Evolutionary conservation across 1,140 invertebrate genomes (phyloP).

Genomic region (Branchinecta lynchi): DNA sequence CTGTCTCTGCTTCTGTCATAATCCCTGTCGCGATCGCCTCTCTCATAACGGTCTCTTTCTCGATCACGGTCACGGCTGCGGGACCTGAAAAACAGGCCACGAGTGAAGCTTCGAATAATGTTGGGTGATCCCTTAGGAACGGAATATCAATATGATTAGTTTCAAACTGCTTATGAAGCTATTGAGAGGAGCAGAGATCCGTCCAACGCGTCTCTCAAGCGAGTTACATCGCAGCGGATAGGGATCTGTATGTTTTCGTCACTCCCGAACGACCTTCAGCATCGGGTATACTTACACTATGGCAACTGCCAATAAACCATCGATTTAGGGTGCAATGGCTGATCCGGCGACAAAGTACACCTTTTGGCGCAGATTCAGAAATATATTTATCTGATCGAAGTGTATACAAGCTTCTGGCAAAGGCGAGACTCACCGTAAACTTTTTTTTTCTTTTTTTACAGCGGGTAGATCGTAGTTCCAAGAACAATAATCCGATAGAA

Average conservation of each 20-base stretch:
- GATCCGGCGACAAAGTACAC: too few species aligned
- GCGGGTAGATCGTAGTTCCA: too few species aligned
- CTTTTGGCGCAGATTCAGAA: too few species aligned
- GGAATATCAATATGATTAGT: too few species aligned
- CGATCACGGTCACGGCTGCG: conserved; percentile 27
- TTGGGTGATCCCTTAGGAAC: background rate
- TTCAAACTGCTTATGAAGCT: background rate
- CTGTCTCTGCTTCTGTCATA: conserved; percentile 23
- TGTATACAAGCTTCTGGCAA: too few species aligned
- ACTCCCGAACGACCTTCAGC: background rate
- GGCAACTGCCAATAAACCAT: too few species aligned
- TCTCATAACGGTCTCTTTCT: conserved; percentile 24
- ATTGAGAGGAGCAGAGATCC: background rate
- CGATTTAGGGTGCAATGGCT: too few species aligned
- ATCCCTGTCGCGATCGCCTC: conserved; percentile 20
- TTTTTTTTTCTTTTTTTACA: too few species aligned
- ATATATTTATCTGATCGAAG: too few species aligned
- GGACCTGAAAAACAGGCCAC: background rate
- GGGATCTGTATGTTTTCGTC: background rate
- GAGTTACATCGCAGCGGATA: background rate
- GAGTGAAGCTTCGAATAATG: background rate
- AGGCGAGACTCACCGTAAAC: too few species aligned
- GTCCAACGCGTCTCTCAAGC: background rate
- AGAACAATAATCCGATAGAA: too few species aligned
- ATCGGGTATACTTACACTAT: background rate